Conservation (phyloP, 2,797 vertebrate species). For the Amazonetta brasiliensis region DNA sequence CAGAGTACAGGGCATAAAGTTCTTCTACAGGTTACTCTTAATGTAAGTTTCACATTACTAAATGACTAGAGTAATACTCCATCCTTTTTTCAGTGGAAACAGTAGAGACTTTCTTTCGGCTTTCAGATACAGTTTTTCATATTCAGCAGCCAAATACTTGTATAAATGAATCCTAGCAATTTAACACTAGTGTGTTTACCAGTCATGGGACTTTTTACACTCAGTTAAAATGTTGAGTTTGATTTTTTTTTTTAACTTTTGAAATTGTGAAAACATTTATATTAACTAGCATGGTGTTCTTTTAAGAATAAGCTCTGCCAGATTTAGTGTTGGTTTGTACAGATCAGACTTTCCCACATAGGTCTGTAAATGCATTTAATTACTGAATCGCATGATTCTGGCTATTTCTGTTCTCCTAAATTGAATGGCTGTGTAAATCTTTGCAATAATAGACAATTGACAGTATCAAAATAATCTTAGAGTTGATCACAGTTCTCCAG, state of each 20-base stretch:
- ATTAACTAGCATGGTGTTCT: background rate
- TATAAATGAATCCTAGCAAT: background rate
- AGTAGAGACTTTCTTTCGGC: background rate
- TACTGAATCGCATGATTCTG: background rate
- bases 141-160: background rate
- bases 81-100: background rate
- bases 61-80: background rate
- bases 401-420: background rate
- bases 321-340: background rate
- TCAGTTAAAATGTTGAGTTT: background rate
- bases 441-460: background rate
- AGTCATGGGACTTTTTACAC: background rate
- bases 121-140: background rate
- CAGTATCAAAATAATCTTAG: background rate
- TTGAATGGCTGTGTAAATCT: background rate
- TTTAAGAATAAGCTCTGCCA: background rate
- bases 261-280: background rate
- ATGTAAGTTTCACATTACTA: background rate
- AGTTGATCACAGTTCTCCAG: background rate
- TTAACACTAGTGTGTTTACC: background rate
- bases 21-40: background rate
- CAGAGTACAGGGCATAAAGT: background rate
- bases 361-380: constrained; percentile 13
- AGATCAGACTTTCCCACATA: background rate
- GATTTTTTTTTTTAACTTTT: background rate